Base-by-base conservation (phyloP, 1,140 invertebrate genomes). In the Bombyx mandarina region DNA sequence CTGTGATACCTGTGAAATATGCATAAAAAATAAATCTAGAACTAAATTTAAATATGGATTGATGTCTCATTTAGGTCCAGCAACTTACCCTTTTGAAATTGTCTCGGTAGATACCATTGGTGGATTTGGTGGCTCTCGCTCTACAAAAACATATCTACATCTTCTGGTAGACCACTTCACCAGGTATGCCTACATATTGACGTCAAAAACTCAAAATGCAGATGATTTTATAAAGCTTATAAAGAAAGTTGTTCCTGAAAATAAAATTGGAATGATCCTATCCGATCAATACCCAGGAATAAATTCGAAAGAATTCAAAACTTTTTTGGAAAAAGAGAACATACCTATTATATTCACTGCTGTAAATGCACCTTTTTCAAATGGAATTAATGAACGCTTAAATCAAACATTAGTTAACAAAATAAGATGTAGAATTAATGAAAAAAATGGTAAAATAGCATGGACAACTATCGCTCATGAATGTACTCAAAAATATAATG, bases 251-350 rank as follows among this genome's bases (percentile, higher is more conserved):
- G 2, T n/a, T 35, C 7, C 22, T 8, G 7, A 35, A 7, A 35
- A 52, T 53, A 42, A 54, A 53, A 54, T 58, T 58, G 57, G 45
- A n/a, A 47, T 54, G 45, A 53, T 58, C 12, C 45, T 58, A 10
- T 35, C 51, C 3, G 57, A 58, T 48, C 57, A 58, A 54, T 58
- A 53, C 22, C 57, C 57, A 10, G 52, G 57, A 42, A 58, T 58
- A 43, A 54, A 58, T 48, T 58, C 57, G 5, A 53, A 54, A 47
- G 51, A 58, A 46, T 58, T 58, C 35, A 52, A 52, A 22, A 7
- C 10, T 8, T 52, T 52, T 22, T 52, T 52, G 10, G 22, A 52
- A 3, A 26, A 52, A 43, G 35, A 52, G 42, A 3, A 22, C 8
- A 35, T 35, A 7, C 18, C 51, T 6, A 10, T 47, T 56, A 46